Evolutionary conservation across 2,113 vertebrate genomes (phyloP).

Genomic region (Steatornis caripensis): DNA sequence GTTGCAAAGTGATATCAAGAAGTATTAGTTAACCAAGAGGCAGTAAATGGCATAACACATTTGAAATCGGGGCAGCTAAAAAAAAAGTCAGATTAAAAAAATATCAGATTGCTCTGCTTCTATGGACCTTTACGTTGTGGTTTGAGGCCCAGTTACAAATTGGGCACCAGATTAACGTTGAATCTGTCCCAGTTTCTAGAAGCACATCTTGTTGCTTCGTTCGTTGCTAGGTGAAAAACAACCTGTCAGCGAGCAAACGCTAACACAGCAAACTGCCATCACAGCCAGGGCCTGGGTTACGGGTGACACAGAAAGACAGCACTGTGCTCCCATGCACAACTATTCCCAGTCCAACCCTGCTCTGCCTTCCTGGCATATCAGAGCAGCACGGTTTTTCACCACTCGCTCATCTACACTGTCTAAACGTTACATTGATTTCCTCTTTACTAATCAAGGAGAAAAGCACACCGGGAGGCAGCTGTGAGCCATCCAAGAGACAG

Average conservation of each 20-base stretch:
- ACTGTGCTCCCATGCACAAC: not conserved
- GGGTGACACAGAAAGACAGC: not conserved
- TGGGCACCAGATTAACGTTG: not conserved
- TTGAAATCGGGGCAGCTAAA: not conserved
- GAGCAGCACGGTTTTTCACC: accelerated
- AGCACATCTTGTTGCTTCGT: not conserved
- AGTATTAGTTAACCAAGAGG: not conserved
- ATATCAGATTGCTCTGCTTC: not conserved
- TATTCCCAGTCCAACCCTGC: not conserved
- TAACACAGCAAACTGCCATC: not conserved
- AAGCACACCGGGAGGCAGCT: not conserved
- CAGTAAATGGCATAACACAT: not conserved
- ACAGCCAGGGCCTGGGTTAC: not conserved
- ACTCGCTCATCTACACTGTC: not conserved
- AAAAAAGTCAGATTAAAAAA: no score
- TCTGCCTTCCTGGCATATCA: not conserved
- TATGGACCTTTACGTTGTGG: not conserved
- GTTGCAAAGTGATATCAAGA: not conserved
- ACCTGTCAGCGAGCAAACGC: not conserved
- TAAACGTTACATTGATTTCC: not conserved
- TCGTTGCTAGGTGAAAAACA: not conserved
- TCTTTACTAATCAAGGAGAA: not conserved
- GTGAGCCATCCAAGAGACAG: not conserved
- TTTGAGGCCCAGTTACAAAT: not conserved
- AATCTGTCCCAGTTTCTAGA: not conserved